phyloP scores from a whole-genome alignment of 1,140 invertebrate genomes.

The Drosophila kepulauana region DNA sequence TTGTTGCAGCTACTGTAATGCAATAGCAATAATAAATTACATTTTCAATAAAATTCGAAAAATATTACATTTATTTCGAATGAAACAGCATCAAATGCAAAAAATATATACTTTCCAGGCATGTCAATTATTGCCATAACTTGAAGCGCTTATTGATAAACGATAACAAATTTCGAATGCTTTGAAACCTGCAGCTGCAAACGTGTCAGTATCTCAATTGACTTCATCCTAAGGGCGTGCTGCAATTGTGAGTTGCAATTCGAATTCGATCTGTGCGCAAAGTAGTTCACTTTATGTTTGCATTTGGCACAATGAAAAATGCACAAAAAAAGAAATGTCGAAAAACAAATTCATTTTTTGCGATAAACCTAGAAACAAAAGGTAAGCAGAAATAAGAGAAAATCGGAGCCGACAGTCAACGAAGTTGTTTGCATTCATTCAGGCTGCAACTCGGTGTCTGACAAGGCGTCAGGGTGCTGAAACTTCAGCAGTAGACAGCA shows the following conservation, averaged over 20 bases:
- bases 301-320: conserved; percentile 4
- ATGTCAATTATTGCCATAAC: not conserved
- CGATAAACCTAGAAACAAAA: conserved; percentile 35
- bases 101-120: no score
- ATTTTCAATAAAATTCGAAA: no score
- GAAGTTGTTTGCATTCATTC: conserved; percentile 67
- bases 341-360: conserved; percentile 57
- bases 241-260: conserved; percentile 23
- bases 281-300: conserved; percentile 33
- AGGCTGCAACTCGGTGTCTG: conserved; percentile 53
- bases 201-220: conserved; percentile 4
- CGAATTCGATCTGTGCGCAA: conserved; percentile 13
- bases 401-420: conserved; percentile 55
- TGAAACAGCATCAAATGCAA: no score
- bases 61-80: no score
- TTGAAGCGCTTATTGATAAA: not conserved
- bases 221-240: not conserved
- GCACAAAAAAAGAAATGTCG: not conserved
- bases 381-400: conserved; percentile 16
- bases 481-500: conserved; percentile 13
- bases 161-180: not conserved
- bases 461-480: conserved; percentile 51
- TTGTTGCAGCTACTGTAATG: not conserved
- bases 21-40: not conserved
- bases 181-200: not conserved